Percentiles rank a stretch among this genome's conserved stretches.
These are phyloP conservation scores for Volucella inflata DNA, from an alignment of 2,888 invertebrate genomes.

Conservation along the genomic window DNA sequence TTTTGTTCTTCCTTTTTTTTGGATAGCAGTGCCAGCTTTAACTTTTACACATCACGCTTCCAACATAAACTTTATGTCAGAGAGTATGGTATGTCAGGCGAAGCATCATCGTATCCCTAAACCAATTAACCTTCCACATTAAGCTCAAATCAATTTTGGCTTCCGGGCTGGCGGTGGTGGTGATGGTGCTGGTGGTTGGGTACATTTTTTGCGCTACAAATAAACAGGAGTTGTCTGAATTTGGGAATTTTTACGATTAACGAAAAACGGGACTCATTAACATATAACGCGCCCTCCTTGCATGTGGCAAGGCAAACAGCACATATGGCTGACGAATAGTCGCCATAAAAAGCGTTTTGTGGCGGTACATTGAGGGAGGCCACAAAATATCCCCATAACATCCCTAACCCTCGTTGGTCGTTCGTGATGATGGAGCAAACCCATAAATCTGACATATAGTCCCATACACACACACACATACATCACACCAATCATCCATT, in stretches of 20 bases:
- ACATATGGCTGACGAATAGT: conserved; percentile 31
- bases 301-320: conserved; percentile 10
- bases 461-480: not conserved
- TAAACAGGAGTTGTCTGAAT: too few species aligned
- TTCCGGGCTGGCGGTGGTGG: not conserved
- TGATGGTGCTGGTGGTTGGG: too few species aligned
- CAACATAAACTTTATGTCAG: conserved; percentile 25
- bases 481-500: too few species aligned
- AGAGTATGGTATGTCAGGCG: too few species aligned
- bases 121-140: conserved; percentile 69
- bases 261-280: conserved; percentile 68
- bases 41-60: conserved; percentile 59
- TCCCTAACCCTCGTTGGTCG: conserved; percentile 4
- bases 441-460: conserved; percentile 61
- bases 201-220: too few species aligned
- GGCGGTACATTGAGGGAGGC: conserved; percentile 18
- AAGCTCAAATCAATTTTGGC: conserved; percentile 71
- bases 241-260: conserved; percentile 57
- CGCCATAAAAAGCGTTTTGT: conserved; percentile 30
- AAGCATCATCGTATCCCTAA: not conserved
- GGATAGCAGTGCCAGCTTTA: not conserved
- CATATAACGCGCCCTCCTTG: conserved; percentile 52
- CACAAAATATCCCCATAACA: conserved; percentile 49
- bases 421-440: conserved; percentile 41
- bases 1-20: too few species aligned